Base-by-base conservation (phyloP, 2,797 vertebrate species). In the Aselliscus stoliczkanus region DNA sequence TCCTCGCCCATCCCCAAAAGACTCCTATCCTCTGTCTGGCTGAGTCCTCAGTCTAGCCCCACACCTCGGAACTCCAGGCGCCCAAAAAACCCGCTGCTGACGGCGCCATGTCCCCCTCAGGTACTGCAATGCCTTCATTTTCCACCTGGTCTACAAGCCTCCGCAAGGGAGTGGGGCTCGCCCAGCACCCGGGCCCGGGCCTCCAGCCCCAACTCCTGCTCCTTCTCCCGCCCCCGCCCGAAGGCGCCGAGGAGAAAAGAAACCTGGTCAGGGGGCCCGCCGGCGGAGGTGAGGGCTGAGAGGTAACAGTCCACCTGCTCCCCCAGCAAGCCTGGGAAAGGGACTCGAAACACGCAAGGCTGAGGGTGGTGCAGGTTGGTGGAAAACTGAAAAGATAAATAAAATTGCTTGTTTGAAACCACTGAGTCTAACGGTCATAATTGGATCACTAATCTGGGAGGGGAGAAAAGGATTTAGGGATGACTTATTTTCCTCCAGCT, bases 71-170 rank as follows among this genome's bases (percentile, higher is more conserved):
- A 29, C 47, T 5, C 20, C 0, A 23, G n/a, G 29, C 14, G 13
- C 21, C 12, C 18, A 29, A 20, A 20, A 10, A 13, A 25, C 75
- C 17, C 29, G 54, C n/a, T 67, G 69, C 18, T 70, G 44, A 85
- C 5, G 8, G 64, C 14, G 7, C 64, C 82, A 0, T 65, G 2
- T 94, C 69, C 6, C 64, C 89, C 54, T 1, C 96, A 98, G 98
- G 97, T 98, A 98, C 73, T 98, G 93, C 94, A 98, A 98, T 29
- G 98, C 98, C 25, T 98, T 98, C 83, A 86, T 98, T 96, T 99
- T 98, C 94, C 97, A 98, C 39, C 96, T 98, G 92, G 65, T 98
- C 31, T 98, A 98, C 97, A 98, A 98, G 88, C 95, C 97, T 5
- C 56, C 92, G 7, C 94, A 88, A 1, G 93, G 67, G 25, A 21